Evolutionary conservation across 2,888 invertebrate species (phyloP).

Genomic region (Lucinisca nassula): DNA sequence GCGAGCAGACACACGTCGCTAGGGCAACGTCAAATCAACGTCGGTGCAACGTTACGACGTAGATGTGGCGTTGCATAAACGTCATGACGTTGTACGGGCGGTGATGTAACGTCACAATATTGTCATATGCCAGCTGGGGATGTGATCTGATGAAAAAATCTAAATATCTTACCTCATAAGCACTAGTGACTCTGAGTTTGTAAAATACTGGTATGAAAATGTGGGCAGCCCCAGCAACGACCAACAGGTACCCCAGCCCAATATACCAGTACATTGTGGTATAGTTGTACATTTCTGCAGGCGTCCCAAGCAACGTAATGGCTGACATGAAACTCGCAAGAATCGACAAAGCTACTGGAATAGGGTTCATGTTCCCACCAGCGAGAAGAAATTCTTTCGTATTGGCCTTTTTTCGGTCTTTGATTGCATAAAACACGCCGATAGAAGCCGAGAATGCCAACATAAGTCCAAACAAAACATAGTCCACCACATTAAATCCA

Average conservation of each 20-base stretch:
- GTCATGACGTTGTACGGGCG: too few species aligned
- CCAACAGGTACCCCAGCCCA: conserved; percentile 83
- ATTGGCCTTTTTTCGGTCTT: conserved; percentile 79
- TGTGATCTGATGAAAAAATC: too few species aligned
- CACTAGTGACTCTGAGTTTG: conserved; percentile 81
- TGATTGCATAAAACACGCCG: conserved; percentile 84
- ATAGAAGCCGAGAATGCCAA: conserved; percentile 83
- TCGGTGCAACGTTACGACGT: too few species aligned
- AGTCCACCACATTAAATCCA: conserved; percentile 80
- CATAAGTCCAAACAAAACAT: conserved; percentile 82
- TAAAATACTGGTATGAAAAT: conserved; percentile 84
- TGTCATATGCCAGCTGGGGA: too few species aligned
- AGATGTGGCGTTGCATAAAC: too few species aligned
- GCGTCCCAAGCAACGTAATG: conserved; percentile 86
- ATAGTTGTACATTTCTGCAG: conserved; percentile 86
- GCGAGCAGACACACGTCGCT: too few species aligned
- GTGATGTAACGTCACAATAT: too few species aligned
- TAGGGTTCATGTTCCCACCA: conserved; percentile 84
- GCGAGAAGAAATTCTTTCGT: conserved; percentile 85
- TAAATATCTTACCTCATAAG: conserved; percentile 80
- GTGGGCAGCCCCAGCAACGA: conserved; percentile 83
- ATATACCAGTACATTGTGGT: conserved; percentile 86
- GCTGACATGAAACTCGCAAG: conserved; percentile 88
- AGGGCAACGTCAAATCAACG: too few species aligned
- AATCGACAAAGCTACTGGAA: conserved; percentile 86